Conservation (phyloP, 2,797 vertebrate genomes). For the Kryptolebias ocellatus region DNA sequence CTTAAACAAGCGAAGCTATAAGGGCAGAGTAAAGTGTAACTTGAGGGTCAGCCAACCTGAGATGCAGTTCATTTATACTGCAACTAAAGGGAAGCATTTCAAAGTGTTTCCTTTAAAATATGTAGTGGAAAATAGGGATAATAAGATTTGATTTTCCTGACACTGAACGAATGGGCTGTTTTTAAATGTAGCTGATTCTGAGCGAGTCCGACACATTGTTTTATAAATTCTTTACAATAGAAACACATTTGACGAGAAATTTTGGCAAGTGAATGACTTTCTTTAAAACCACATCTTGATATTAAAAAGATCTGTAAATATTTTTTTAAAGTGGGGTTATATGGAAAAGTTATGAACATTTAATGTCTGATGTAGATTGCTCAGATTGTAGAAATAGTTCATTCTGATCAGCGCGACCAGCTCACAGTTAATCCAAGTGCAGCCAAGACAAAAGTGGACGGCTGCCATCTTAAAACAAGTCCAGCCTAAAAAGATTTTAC, state of each 20-base stretch:
- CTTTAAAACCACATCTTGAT: no score
- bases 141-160: constrained; percentile 20
- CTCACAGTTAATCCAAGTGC: no score
- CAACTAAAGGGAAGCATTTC: constrained; percentile 52
- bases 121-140: constrained; percentile 30
- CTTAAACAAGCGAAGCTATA: constrained; percentile 39
- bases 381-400: no score
- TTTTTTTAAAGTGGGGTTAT: no score
- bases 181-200: constrained; percentile 18
- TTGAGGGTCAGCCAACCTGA: constrained; percentile 56
- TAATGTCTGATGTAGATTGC: no score
- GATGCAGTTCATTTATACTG: constrained; percentile 63
- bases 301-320: no score
- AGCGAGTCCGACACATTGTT: background rate
- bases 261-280: background rate
- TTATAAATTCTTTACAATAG: constrained; percentile 13
- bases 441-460: no score
- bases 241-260: constrained; percentile 6
- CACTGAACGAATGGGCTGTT: constrained; percentile 12
- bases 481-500: no score
- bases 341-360: no score
- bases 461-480: no score
- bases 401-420: no score
- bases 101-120: constrained; percentile 59
- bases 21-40: constrained; percentile 46